Conservation (phyloP, 2,113 vertebrate species). For the Fregetta grallaria region DNA sequence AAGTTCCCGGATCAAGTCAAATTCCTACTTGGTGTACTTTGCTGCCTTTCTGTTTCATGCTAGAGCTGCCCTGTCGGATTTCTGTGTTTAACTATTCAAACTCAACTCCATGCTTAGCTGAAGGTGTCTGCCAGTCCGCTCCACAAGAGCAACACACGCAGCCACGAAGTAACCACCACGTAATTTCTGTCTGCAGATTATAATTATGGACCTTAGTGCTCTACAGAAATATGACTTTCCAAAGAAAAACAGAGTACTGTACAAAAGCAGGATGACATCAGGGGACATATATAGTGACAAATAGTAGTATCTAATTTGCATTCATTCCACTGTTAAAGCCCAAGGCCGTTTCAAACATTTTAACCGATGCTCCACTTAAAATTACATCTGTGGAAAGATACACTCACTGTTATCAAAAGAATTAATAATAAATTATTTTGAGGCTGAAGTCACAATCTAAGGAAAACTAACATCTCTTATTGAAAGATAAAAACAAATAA, state of each 20-base stretch:
- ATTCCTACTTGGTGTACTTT: neutral
- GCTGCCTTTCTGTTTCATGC: neutral
- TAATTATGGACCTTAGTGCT: neutral
- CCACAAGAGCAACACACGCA: neutral
- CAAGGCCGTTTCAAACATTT: neutral
- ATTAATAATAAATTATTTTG: neutral
- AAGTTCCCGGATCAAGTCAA: neutral
- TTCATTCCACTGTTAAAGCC: neutral
- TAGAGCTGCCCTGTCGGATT: neutral
- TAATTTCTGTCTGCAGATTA: neutral
- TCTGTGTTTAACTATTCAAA: neutral
- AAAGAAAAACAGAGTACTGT: conserved; percentile 6
- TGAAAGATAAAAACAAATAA: conserved; percentile 16
- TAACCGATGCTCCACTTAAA: neutral
- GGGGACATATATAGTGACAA: conserved; percentile 4
- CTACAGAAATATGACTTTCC: conserved; percentile 24
- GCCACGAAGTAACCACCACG: neutral
- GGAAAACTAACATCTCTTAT: neutral
- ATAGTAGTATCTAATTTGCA: neutral
- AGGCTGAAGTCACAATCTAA: neutral
- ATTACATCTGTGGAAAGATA: conserved; percentile 1
- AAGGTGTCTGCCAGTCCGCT: neutral
- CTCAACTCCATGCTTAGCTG: neutral
- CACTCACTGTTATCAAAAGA: neutral
- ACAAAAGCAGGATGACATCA: conserved; percentile 55